A percentile compares a stretch with the other conserved stretches of the same genome.
Conservation (phyloP, 2,888 invertebrate species). For the Anticlea derivata region DNA sequence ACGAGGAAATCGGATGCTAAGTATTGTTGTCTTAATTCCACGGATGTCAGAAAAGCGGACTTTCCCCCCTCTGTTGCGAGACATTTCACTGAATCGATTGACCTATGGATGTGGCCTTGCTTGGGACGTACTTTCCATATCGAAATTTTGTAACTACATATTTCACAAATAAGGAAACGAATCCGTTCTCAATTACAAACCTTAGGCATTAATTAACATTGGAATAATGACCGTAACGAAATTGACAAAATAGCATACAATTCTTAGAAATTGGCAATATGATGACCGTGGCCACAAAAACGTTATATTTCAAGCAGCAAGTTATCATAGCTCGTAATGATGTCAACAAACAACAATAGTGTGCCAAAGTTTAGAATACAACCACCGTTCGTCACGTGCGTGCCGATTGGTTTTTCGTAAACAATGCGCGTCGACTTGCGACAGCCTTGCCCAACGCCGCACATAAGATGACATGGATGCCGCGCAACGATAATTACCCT, state of each 20-base stretch:
- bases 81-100: neutral
- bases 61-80: neutral
- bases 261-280: no score
- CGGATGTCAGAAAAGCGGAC: constrained; percentile 3
- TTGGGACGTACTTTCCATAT: neutral
- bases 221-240: neutral
- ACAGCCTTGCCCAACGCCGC: constrained; percentile 19
- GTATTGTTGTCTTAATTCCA: neutral
- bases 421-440: constrained; percentile 31
- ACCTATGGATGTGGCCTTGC: neutral
- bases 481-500: constrained; percentile 14
- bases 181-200: no score
- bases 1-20: constrained; percentile 6
- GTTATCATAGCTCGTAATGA: no score
- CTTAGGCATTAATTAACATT: no score
- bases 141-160: no score
- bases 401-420: constrained; percentile 20
- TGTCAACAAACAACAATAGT: neutral
- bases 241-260: no score
- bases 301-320: no score
- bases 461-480: constrained; percentile 15
- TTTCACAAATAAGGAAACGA: no score
- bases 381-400: constrained; percentile 10
- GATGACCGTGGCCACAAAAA: no score
- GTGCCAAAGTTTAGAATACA: constrained; percentile 4